Base-by-base conservation (phyloP, 2,888 invertebrate species). In the Eupithecia insigniata region DNA sequence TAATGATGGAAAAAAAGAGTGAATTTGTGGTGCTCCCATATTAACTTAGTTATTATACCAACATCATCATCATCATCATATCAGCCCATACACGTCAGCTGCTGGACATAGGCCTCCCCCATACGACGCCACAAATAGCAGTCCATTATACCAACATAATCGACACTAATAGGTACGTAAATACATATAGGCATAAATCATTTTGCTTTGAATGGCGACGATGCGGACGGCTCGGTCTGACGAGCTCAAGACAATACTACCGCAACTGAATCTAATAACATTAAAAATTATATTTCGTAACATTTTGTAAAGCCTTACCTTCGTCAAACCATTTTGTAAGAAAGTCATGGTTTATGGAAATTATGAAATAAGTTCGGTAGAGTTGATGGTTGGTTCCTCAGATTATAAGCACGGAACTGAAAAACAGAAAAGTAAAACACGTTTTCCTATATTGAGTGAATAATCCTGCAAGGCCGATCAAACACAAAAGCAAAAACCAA, bases 191-290 rank as follows among this genome's bases (percentile, higher is more conserved):
- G 18, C 4, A 39, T 39, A 39, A 39, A 5, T 39, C 2, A 39
- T 39, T 39, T 39, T 51, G 0, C 46, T 51, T 8, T 22, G 46
- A 51, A n/a, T 51, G 22, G 46, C 8, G 46, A n/a, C 55, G 55
- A 51, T 14, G 55, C 26, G 55, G 55, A 55, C 22, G 55, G 5
- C 55, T 62, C 72, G 74, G 72, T 74, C 77, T 79, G 80, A 78
- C 82, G 78, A 81, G 71, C 75, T 66, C 70, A 76, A 72, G 61
- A 36, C 22, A 64, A 36, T 18, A n/a, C 73, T 75, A 83, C 82
- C 83, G 76, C 82, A 82, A 82, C 83, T 82, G 86, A 80, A 82
- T 78, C 85, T 83, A 84, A 86, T 82, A 84, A 83, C 81, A 82
- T 83, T 83, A 80, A 84, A 84, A 82, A 83, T 79, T 82, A 75